A percentile compares a stretch with the other conserved stretches of the same genome.
These are phyloP conservation scores for Paedocypris sp. DNA, from an alignment of 2,113 vertebrate species.

Conservation along the genomic window DNA sequence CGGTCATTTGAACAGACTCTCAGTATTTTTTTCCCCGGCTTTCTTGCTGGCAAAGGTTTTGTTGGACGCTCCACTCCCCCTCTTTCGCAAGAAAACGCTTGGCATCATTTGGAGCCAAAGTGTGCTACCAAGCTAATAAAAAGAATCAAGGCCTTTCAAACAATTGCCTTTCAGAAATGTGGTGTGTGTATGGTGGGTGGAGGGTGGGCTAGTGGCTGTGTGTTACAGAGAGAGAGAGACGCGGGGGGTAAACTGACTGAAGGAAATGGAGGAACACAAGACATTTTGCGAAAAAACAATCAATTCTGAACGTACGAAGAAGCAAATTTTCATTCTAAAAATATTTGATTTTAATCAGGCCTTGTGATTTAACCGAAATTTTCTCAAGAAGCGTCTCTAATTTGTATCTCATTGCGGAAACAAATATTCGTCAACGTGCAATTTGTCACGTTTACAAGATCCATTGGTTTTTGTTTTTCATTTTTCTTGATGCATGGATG, in stretches of 20 bases:
- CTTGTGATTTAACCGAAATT: too few species aligned
- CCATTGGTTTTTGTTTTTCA: conserved; percentile 4
- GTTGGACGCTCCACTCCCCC: conserved; percentile 33
- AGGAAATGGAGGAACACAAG: neutral
- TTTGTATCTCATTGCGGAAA: too few species aligned
- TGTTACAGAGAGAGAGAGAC: neutral
- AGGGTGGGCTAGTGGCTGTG: neutral
- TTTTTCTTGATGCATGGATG: conserved; percentile 12
- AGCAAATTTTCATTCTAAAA: neutral
- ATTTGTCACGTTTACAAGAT: conserved; percentile 9
- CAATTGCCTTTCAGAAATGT: conserved; percentile 18
- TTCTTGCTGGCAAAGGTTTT: conserved; percentile 28
- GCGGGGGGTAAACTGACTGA: neutral
- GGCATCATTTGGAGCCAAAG: conserved; percentile 34
- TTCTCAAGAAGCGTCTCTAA: too few species aligned
- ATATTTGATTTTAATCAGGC: neutral
- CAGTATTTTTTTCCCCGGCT: conserved; percentile 29
- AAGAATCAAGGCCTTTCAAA: conserved; percentile 34
- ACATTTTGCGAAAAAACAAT: neutral
- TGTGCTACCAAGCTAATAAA: conserved; percentile 33
- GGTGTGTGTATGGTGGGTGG: conserved; percentile 7
- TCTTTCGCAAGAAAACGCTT: conserved; percentile 35
- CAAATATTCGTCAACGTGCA: neutral
- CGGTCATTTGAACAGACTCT: conserved; percentile 39
- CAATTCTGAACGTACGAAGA: neutral